Percentiles rank a stretch among this genome's conserved stretches.
Evolutionary conservation across 1,140 invertebrate species (phyloP).

Genomic region (Leguminivora glycinivorella): DNA sequence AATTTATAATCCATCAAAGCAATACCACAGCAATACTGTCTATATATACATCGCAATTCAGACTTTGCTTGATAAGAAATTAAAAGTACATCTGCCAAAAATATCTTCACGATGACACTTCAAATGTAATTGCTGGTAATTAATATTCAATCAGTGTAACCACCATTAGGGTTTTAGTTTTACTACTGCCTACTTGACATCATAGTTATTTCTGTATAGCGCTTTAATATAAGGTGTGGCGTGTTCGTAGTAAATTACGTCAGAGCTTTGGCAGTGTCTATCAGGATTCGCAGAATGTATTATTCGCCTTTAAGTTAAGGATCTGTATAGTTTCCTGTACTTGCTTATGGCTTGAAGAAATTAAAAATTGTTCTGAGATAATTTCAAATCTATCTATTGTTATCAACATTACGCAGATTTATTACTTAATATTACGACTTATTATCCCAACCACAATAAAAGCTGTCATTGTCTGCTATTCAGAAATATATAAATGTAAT

Average conservation of each 20-base stretch:
- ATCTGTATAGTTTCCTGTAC: background rate
- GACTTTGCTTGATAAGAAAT: background rate
- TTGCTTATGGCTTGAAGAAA: too few relatives aligned
- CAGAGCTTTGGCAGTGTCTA: background rate
- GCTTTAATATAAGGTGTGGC: background rate
- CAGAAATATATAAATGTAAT: too few relatives aligned
- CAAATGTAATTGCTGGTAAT: background rate
- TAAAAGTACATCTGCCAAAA: constrained; percentile 3
- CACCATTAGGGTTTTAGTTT: background rate
- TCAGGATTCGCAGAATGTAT: background rate
- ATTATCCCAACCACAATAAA: too few relatives aligned
- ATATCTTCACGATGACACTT: background rate
- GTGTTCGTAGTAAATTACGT: background rate
- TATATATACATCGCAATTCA: background rate
- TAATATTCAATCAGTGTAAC: background rate
- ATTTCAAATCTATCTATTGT: too few relatives aligned
- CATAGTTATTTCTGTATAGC: constrained; percentile 14
- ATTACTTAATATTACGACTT: too few relatives aligned
- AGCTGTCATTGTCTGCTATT: too few relatives aligned
- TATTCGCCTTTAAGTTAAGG: background rate
- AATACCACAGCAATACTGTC: too few relatives aligned
- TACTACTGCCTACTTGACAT: constrained; percentile 24
- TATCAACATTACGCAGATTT: too few relatives aligned
- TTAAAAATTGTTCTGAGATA: too few relatives aligned
- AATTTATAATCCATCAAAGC: background rate